Evolutionary conservation across 2,113 vertebrate species (phyloP).

Genomic region (Myrmophylax atrothorax): DNA sequence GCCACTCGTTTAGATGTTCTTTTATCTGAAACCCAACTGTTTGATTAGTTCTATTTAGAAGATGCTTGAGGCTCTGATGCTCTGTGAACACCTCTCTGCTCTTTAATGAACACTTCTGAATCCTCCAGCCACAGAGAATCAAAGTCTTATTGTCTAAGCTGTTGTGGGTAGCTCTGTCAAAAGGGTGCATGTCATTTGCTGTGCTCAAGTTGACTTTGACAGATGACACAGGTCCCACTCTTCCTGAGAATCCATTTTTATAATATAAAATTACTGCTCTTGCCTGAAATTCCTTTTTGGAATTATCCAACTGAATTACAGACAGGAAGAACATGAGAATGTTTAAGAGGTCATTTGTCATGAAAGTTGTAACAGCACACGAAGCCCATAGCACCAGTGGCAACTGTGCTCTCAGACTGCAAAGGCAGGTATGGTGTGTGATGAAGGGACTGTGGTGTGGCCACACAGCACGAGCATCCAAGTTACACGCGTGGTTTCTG

Average conservation of each 20-base stretch:
- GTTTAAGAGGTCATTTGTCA: background rate
- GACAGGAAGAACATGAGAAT: background rate
- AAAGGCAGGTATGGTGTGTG: background rate
- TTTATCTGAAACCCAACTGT: slow-evolving; percentile 26
- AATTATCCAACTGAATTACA: background rate
- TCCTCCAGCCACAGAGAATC: slow-evolving; percentile 15
- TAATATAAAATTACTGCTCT: background rate
- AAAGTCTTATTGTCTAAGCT: background rate
- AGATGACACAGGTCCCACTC: background rate
- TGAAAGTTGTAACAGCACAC: background rate
- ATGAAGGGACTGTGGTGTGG: background rate
- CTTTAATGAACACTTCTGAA: slow-evolving; percentile 11
- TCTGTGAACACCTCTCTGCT: slow-evolving; percentile 12
- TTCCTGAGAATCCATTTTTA: background rate
- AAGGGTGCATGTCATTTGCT: background rate
- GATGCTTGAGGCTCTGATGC: background rate
- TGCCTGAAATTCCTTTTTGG: background rate
- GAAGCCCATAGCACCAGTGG: background rate
- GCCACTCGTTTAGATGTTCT: background rate
- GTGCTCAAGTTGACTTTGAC: background rate
- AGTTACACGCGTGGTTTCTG: rapidly evolving
- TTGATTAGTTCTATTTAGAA: slow-evolving; percentile 50
- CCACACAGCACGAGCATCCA: background rate
- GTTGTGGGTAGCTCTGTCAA: background rate
- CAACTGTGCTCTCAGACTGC: background rate